A percentile compares a stretch with the other conserved stretches of the same genome.
These are phyloP conservation scores for Cladopsammia gracilis DNA, from an alignment of 64 coral and sea anemone genomes.

Conservation along the genomic window DNA sequence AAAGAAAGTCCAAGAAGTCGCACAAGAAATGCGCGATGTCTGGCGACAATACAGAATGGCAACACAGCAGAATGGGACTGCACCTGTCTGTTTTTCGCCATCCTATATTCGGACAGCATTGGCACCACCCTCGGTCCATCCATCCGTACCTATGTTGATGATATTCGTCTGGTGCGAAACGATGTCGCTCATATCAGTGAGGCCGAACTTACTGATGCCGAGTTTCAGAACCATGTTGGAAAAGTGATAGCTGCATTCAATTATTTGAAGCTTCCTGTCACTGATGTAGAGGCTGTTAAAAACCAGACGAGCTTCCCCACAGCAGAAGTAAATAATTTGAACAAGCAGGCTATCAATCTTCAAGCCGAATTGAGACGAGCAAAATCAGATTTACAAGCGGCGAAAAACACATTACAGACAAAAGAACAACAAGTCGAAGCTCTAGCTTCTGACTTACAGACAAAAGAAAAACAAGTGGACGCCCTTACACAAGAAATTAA, in stretches of 20 bases:
- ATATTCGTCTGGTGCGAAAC: slow-evolving; percentile 32
- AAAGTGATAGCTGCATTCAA: not conserved
- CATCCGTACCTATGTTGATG: not conserved
- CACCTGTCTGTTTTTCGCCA: slow-evolving; percentile 27
- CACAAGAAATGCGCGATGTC: not conserved
- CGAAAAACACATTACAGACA: not conserved
- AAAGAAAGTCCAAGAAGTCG: not conserved
- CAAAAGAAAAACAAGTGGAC: not conserved
- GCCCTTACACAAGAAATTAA: not conserved
- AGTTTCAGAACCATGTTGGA: not conserved
- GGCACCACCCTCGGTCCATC: not conserved
- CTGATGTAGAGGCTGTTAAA: slow-evolving; percentile 14
- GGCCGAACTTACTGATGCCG: not conserved
- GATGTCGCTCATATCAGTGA: not conserved
- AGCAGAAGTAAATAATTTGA: not conserved
- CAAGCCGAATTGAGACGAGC: not conserved
- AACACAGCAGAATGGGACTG: slow-evolving; percentile 49
- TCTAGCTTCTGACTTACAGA: too few species aligned
- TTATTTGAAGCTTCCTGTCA: not conserved
- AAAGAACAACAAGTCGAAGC: not conserved
- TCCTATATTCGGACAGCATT: slow-evolving; percentile 39
- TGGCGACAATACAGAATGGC: not conserved
- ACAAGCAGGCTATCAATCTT: not conserved
- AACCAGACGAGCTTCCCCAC: slow-evolving; percentile 23
- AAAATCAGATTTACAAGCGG: not conserved